Evolutionary conservation across 2,797 vertebrate genomes (phyloP), one percentile per base, ranked within the genome.

Genomic region (Amblyopsis hoosieri): DNA sequence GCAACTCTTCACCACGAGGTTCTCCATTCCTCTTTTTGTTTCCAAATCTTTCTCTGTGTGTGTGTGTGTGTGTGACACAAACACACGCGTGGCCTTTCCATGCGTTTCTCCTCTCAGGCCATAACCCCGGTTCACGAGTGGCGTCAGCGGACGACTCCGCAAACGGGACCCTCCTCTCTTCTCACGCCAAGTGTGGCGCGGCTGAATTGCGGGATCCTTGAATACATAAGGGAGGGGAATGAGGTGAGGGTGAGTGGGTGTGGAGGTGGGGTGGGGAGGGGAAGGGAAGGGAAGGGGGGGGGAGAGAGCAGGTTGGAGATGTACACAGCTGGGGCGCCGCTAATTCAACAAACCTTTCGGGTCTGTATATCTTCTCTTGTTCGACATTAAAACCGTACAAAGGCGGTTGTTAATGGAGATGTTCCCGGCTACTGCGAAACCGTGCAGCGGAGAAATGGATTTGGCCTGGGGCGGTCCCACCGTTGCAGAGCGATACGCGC

Each of bases 261-360:
- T 33, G 54, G 55, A 53, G 52, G 52, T 51, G 53, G 47, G 89
- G 87, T 92, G 90, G 87, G 63, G 45, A 29, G n/a, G 47, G 62
- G 52, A n/a, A n/a, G 33, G 52, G 55, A 50, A 53, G 46, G 14
- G 53, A 61, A 15, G 49, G 54, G 6, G 49, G 55, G 11, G 47
- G 13, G 54, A 12, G 19, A 52, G 67, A 12, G 61, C 7, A 45
- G 3, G 5, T 23, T 37, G 48, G 13, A 57, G 2, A 6, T 23
- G 23, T 23, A 23, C 23, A 23, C 37, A 42, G 37, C 37, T 42
- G 37, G 37, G 1, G 8, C 2, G 37, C 37, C 37, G 9, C 37
- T 42, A 42, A 42, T 42, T 42, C 37, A 42, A 42, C 37, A 51
- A 19, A 51, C 50, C 50, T 19, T 51, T 19, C 10, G 9, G 4